A percentile compares a stretch with the other conserved stretches of the same genome.
phyloP scores from a whole-genome alignment of 2,888 invertebrate species.

The Eupelmus urozonus region DNA sequence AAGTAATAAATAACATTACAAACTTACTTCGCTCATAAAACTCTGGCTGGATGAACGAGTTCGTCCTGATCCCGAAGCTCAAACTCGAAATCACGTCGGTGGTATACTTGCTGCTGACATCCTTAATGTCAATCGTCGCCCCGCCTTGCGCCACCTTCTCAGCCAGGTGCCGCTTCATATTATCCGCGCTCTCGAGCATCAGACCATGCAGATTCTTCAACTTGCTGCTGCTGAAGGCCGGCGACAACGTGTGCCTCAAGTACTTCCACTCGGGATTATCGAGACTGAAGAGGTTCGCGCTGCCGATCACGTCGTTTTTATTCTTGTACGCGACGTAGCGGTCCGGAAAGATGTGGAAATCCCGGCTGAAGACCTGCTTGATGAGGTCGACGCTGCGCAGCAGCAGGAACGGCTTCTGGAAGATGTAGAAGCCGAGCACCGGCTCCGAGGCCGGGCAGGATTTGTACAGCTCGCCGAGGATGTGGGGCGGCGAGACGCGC shows the following conservation, averaged over 20 bases:
- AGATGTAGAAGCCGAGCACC: slow-evolving; percentile 77
- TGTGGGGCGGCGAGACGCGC: slow-evolving; percentile 64
- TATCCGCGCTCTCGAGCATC: slow-evolving; percentile 73
- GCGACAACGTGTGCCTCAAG: slow-evolving; percentile 78
- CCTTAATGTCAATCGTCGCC: slow-evolving; percentile 53
- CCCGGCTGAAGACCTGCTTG: slow-evolving; percentile 77
- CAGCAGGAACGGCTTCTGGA: slow-evolving; percentile 77
- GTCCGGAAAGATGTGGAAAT: slow-evolving; percentile 77
- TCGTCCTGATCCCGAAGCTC: slow-evolving; percentile 68
- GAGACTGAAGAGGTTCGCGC: slow-evolving; percentile 74
- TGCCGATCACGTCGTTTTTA: slow-evolving; percentile 70
- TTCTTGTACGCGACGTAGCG: slow-evolving; percentile 73
- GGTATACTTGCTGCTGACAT: slow-evolving; percentile 62
- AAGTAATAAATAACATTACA: not conserved
- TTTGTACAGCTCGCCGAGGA: slow-evolving; percentile 62
- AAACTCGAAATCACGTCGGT: slow-evolving; percentile 69
- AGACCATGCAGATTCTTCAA: slow-evolving; percentile 78
- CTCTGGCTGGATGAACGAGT: slow-evolving; percentile 65
- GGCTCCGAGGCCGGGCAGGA: slow-evolving; percentile 47
- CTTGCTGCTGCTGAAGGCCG: slow-evolving; percentile 80
- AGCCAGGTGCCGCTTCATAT: slow-evolving; percentile 63
- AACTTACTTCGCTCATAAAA: slow-evolving; percentile 66
- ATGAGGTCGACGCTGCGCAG: slow-evolving; percentile 77
- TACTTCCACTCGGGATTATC: slow-evolving; percentile 78
- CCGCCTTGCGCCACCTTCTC: slow-evolving; percentile 37